Percentiles rank a stretch among this genome's conserved stretches.
Conservation (phyloP, 2,797 vertebrate genomes). For the Sylvilagus floridanus region DNA sequence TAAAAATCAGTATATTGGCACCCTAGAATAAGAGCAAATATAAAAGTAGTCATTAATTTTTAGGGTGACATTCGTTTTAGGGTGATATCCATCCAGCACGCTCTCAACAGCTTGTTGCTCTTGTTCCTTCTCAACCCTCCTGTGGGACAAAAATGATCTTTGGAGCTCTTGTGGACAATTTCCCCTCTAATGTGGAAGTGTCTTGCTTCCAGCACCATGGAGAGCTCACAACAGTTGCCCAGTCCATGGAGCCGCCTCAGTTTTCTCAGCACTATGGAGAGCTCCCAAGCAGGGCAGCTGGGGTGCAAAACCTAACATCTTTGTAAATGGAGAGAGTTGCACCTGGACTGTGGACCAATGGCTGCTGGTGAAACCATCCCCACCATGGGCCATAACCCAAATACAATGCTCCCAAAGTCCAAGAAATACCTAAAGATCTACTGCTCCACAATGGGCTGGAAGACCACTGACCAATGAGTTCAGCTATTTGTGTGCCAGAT, state of each 20-base stretch:
- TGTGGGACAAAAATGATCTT: slow-evolving; percentile 20
- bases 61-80: slow-evolving; percentile 41
- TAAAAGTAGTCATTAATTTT: slow-evolving; percentile 21
- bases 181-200: not conserved
- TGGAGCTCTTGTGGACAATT: slow-evolving; percentile 44
- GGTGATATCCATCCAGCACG: slow-evolving; percentile 13
- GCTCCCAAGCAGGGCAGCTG: not conserved
- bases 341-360: not conserved
- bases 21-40: slow-evolving; percentile 33
- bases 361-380: slow-evolving; percentile 30
- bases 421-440: not conserved
- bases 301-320: not conserved
- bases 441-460: slow-evolving; percentile 37
- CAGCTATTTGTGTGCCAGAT: slow-evolving; percentile 67
- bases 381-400: not conserved
- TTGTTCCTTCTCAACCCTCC: slow-evolving; percentile 32
- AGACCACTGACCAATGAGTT: slow-evolving; percentile 52
- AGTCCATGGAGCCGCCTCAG: fast-evolving
- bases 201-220: slow-evolving; percentile 49
- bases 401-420: not conserved
- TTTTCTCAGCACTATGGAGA: slow-evolving; percentile 73
- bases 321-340: not conserved
- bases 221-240: not conserved
- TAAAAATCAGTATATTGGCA: not conserved
- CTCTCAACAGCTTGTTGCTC: not conserved